These are phyloP conservation scores for Rhodeus uyekii DNA, from an alignment of 2,797 vertebrate species.

Conservation along the genomic window DNA sequence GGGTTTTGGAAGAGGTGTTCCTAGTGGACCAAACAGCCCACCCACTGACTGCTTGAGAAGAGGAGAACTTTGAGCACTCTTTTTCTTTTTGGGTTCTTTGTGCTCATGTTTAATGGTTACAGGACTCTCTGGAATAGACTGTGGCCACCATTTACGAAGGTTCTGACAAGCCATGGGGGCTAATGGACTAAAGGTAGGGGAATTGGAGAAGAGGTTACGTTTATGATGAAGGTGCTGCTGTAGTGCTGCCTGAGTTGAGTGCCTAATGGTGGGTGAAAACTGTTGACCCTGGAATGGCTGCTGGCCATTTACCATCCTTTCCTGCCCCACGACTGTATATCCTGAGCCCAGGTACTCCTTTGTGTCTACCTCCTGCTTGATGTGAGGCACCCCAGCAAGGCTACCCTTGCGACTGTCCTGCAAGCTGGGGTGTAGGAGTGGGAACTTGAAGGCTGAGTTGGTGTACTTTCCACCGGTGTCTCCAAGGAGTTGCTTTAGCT, in stretches of 20 bases:
- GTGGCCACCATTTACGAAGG: constrained; percentile 86
- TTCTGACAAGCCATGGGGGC: constrained; percentile 72
- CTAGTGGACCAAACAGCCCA: constrained; percentile 63
- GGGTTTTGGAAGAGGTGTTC: constrained; percentile 76
- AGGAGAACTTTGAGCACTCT: constrained; percentile 78
- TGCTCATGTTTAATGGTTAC: constrained; percentile 78
- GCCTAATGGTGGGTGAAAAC: constrained; percentile 79
- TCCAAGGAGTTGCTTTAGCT: constrained; percentile 92
- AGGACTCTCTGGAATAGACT: constrained; percentile 66
- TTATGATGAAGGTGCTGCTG: constrained; percentile 97
- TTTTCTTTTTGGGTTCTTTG: constrained; percentile 90
- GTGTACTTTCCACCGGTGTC: constrained; percentile 82
- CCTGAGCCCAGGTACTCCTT: constrained; percentile 67
- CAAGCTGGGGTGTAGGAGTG: constrained; percentile 69
- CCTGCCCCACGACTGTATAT: constrained; percentile 69
- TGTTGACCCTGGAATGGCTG: constrained; percentile 66
- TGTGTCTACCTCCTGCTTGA: constrained; percentile 77
- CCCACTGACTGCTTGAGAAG: constrained; percentile 70
- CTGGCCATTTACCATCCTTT: constrained; percentile 73
- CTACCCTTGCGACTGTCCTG: constrained; percentile 67
- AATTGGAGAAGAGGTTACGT: constrained; percentile 89
- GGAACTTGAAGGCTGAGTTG: constrained; percentile 83
- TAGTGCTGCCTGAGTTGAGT: constrained; percentile 91
- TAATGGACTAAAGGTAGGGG: constrained; percentile 62
- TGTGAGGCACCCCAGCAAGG: constrained; percentile 60